Percentiles rank a stretch among this genome's conserved stretches.
phyloP scores from a whole-genome alignment of 2,113 vertebrate genomes.

The Catharus fuscescens region DNA sequence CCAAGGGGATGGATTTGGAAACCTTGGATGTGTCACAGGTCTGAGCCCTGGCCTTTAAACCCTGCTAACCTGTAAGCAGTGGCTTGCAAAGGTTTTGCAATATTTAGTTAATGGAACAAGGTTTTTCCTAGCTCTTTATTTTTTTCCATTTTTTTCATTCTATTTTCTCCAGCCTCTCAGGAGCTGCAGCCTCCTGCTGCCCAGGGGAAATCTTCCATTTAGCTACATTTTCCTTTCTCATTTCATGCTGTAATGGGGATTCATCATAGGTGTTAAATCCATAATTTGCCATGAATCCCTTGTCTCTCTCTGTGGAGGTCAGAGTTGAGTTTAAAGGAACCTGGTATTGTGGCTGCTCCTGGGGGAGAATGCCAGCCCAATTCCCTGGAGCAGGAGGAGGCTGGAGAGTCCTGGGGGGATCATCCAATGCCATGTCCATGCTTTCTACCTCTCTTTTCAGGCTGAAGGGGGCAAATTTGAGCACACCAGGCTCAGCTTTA shows the following conservation, averaged over 20 bases:
- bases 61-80: background rate
- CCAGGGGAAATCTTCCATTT: constrained; percentile 67
- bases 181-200: constrained; percentile 13
- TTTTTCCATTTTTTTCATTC: background rate
- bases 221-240: constrained; percentile 76
- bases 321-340: background rate
- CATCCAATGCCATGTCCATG: background rate
- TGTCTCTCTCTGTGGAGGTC: constrained; percentile 35
- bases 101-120: constrained; percentile 22
- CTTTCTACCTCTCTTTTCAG: background rate
- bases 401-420: background rate
- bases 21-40: rapidly evolving
- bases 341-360: rapidly evolving
- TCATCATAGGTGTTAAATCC: constrained; percentile 74
- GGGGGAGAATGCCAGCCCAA: background rate
- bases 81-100: background rate
- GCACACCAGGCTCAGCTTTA: background rate
- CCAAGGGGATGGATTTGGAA: background rate
- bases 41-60: background rate
- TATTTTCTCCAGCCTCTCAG: background rate
- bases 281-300: constrained; percentile 74
- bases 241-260: constrained; percentile 81
- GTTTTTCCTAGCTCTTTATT: background rate
- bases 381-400: background rate
- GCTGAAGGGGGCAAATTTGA: background rate